Percentiles rank a stretch among this genome's conserved stretches.
Conservation (phyloP, 2,888 invertebrate genomes). For the Carabus problematicus region DNA sequence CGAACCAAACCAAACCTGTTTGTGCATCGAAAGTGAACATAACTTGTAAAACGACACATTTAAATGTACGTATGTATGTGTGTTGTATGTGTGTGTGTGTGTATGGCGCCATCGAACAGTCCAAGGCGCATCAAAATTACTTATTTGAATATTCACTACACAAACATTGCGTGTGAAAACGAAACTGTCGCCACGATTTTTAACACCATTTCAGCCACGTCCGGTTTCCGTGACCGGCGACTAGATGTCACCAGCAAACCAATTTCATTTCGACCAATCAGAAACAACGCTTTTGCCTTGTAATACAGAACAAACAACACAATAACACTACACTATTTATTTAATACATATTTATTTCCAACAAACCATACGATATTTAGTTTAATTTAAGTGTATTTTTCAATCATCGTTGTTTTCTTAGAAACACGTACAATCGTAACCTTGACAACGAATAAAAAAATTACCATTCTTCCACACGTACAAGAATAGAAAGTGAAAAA, state of each 20-base stretch:
- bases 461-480: background rate
- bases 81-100: background rate
- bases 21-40: slow-evolving; percentile 37
- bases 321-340: too few species aligned
- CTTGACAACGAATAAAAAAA: slow-evolving; percentile 38
- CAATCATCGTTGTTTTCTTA: slow-evolving; percentile 9
- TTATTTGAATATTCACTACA: background rate
- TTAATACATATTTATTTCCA: too few species aligned
- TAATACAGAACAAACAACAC: too few species aligned
- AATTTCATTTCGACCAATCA: background rate
- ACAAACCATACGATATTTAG: too few species aligned
- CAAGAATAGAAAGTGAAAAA: slow-evolving; percentile 36
- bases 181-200: too few species aligned
- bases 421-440: slow-evolving; percentile 12
- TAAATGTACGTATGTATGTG: slow-evolving; percentile 1
- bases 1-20: slow-evolving; percentile 27
- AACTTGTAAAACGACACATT: slow-evolving; percentile 2
- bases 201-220: background rate
- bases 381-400: too few species aligned
- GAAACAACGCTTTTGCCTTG: background rate
- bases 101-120: slow-evolving; percentile 18
- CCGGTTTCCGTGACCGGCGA: background rate
- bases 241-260: background rate
- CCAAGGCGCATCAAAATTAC: slow-evolving; percentile 4
- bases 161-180: background rate